Conservation (phyloP, 2,888 invertebrate species). For the Synergus itoensis region DNA sequence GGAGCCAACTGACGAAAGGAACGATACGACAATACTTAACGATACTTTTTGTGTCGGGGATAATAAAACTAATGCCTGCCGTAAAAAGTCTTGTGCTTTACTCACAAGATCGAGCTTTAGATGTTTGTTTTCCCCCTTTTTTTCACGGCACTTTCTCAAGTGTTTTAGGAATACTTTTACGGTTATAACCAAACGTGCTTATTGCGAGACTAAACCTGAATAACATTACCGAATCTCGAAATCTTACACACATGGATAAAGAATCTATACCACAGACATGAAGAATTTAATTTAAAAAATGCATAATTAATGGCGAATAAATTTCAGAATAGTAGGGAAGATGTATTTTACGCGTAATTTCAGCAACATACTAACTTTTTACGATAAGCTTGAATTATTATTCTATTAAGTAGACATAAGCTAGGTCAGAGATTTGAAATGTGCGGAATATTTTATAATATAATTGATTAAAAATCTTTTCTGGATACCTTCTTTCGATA, state of each 20-base stretch:
- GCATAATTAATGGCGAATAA: background rate
- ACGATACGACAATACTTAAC: constrained; percentile 45
- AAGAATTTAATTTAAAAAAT: background rate
- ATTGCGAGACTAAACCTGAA: constrained; percentile 47
- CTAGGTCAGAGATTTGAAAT: too few relatives aligned
- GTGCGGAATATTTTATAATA: background rate
- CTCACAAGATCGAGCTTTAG: constrained; percentile 53
- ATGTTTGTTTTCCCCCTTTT: constrained; percentile 53
- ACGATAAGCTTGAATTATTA: background rate
- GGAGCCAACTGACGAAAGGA: constrained; percentile 45
- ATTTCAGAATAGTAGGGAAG: background rate
- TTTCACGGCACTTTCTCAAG: constrained; percentile 56
- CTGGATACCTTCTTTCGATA: background rate
- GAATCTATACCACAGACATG: background rate
- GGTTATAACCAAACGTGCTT: constrained; percentile 59
- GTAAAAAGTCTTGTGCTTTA: constrained; percentile 62
- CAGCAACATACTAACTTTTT: background rate
- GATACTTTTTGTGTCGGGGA: constrained; percentile 56
- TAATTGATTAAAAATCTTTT: background rate
- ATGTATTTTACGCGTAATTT: background rate
- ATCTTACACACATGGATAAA: background rate
- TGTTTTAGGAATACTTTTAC: constrained; percentile 59
- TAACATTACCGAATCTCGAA: background rate
- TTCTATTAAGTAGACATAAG: background rate
- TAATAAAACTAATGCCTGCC: constrained; percentile 67